Evolutionary conservation across 2,113 vertebrate genomes (phyloP), one percentile per base, ranked within the genome.

Genomic region (Poeciliopsis prolifica): DNA sequence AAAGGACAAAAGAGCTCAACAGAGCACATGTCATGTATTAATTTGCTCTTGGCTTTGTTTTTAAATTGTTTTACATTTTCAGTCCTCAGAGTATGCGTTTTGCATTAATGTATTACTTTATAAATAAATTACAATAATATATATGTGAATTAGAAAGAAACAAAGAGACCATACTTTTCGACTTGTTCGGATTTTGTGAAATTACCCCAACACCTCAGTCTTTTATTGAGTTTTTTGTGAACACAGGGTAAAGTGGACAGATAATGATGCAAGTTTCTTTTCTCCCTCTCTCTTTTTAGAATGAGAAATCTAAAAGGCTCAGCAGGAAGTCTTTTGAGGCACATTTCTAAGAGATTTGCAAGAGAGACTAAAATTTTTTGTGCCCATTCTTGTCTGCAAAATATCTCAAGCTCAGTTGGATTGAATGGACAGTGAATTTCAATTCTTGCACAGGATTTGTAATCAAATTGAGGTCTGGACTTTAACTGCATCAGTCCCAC

Each of bases 1-100:
- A 91, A 92, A 85, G 89, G 88, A 93, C 88, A 86, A 79, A 84
- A 88, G 90, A 72, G 61, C 73, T 81, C 83, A 75, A 88, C 83
- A 73, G 82, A 86, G 67, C 31, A 31, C 67, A 77, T 89, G 44
- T 19, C 44, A 48, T 76, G 22, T 54, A 24, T n/a, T n/a, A n/a
- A 58, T 58, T 58, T 58, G 51, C 1, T 58, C 24, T 58, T n/a
- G 51, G 22, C 22, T 48, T 48, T 48, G 44, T 48, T 48, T 48
- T 48, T 48, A 48, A 17, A 1, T 48, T 19, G 44, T 48, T 48
- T 48, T 19, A 48, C 17, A 19, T 48, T 48, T 48, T 48, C 17
- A 42, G 40, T 42, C 11, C 14, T 42, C 14, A 13, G 14, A 48
- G 44, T 19, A 44, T 44, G 42, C 5, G 5, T 48, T 7, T 48